Percentiles rank a stretch among this genome's conserved stretches.
phyloP scores from a whole-genome alignment of 1,140 invertebrate genomes.

The Caenorhabditis latens region DNA sequence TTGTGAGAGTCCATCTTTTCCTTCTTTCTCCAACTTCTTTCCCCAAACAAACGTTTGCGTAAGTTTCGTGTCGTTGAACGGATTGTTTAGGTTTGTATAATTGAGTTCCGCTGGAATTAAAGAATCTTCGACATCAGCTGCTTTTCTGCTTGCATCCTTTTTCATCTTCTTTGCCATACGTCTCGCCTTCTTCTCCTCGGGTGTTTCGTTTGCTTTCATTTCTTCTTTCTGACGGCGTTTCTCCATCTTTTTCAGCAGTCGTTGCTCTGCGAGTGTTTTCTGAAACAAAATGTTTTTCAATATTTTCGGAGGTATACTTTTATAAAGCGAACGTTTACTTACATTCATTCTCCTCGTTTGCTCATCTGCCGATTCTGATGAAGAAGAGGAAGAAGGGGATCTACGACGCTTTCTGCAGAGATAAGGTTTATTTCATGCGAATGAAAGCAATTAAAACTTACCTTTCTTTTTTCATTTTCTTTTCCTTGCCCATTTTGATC shows the following conservation, averaged over 20 bases:
- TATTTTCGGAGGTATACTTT: too few relatives aligned
- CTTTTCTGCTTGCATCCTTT: slow-evolving; percentile 82
- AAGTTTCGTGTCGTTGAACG: slow-evolving; percentile 95
- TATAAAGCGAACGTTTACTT: too few relatives aligned
- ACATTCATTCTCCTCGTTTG: not conserved
- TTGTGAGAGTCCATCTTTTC: slow-evolving; percentile 84
- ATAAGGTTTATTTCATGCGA: not conserved
- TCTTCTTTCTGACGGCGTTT: slow-evolving; percentile 83
- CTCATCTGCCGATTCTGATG: slow-evolving; percentile 1
- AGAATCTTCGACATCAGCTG: slow-evolving; percentile 49
- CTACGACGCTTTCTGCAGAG: not conserved
- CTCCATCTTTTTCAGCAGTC: slow-evolving; percentile 81
- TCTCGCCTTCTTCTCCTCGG: slow-evolving; percentile 91
- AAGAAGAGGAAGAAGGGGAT: not conserved
- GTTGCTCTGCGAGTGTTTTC: not conserved
- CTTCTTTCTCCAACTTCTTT: slow-evolving; percentile 96
- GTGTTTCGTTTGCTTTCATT: slow-evolving; percentile 92
- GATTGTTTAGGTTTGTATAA: slow-evolving; percentile 97
- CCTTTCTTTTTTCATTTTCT: slow-evolving; percentile 40
- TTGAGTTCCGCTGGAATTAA: slow-evolving; percentile 68
- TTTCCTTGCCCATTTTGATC: slow-evolving; percentile 28
- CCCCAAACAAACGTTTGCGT: slow-evolving; percentile 94
- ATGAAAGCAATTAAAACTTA: not conserved
- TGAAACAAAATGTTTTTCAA: not conserved
- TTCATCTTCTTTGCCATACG: slow-evolving; percentile 90